Percentiles rank a stretch among this genome's conserved stretches.
phyloP scores from a whole-genome alignment of 2,888 invertebrate species.

The Smittia aterrima region DNA sequence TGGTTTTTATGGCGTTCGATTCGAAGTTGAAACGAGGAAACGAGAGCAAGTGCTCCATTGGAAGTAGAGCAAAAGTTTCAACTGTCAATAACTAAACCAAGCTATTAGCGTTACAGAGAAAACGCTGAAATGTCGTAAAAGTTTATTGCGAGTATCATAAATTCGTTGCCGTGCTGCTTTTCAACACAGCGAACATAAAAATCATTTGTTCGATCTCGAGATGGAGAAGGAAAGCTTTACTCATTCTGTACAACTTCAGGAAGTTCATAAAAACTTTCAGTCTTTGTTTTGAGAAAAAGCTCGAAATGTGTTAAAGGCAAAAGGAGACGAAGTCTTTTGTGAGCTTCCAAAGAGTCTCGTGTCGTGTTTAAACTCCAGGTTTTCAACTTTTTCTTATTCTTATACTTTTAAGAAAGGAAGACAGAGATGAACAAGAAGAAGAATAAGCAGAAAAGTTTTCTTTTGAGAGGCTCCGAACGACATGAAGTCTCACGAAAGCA shows the following conservation, averaged over 20 bases:
- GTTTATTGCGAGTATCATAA: neutral
- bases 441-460: neutral
- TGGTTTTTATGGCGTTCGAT: neutral
- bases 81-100: slow-evolving; percentile 14
- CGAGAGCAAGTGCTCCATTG: neutral
- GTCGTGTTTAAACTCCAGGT: neutral
- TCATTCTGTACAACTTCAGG: neutral
- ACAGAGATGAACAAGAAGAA: too few species aligned
- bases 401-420: too few species aligned
- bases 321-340: too few species aligned
- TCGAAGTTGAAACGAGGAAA: neutral
- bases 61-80: slow-evolving; percentile 6
- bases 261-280: slow-evolving; percentile 11
- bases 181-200: slow-evolving; percentile 9
- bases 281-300: neutral
- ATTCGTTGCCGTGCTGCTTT: neutral
- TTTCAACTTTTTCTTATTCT: neutral
- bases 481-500: neutral
- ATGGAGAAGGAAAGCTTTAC: neutral
- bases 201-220: slow-evolving; percentile 8
- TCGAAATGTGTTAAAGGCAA: too few species aligned
- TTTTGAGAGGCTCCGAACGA: neutral
- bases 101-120: neutral
- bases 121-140: neutral
- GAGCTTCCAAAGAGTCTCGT: too few species aligned